phyloP scores from a whole-genome alignment of 1,140 invertebrate genomes.

The Gonioctena quinquepunctata region DNA sequence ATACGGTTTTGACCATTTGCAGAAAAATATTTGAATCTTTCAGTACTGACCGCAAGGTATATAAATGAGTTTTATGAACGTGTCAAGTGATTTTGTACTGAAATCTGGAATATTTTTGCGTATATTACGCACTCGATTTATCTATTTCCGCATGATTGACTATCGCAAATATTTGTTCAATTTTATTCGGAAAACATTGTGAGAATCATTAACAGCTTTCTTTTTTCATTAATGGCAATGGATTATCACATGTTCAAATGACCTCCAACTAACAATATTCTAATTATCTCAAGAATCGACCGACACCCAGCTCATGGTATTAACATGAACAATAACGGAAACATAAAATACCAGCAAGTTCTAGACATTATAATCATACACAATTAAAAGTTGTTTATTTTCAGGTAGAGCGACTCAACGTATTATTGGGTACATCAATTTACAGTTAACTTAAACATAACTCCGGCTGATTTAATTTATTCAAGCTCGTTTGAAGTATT shows the following conservation, averaged over 20 bases:
- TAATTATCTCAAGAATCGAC: not conserved
- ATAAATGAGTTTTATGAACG: no score
- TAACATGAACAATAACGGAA: slow-evolving; percentile 9
- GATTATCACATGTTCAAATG: not conserved
- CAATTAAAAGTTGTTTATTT: slow-evolving; percentile 11
- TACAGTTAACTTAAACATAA: slow-evolving; percentile 8
- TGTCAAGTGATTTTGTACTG: no score
- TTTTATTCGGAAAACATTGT: no score
- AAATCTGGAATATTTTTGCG: no score
- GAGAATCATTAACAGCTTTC: not conserved
- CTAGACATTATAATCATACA: slow-evolving; percentile 7
- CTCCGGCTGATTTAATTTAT: slow-evolving; percentile 5
- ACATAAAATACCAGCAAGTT: slow-evolving; percentile 2
- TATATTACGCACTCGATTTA: no score
- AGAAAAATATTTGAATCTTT: no score
- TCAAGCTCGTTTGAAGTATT: not conserved
- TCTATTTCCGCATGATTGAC: no score
- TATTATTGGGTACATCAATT: slow-evolving; percentile 7
- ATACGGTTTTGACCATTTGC: no score
- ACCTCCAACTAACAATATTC: not conserved
- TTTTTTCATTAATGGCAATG: not conserved
- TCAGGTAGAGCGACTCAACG: not conserved
- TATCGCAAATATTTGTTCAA: no score
- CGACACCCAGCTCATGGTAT: not conserved
- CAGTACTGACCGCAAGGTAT: no score